phyloP scores from a whole-genome alignment of 2,888 invertebrate species.

The Epirrhoe tristata region DNA sequence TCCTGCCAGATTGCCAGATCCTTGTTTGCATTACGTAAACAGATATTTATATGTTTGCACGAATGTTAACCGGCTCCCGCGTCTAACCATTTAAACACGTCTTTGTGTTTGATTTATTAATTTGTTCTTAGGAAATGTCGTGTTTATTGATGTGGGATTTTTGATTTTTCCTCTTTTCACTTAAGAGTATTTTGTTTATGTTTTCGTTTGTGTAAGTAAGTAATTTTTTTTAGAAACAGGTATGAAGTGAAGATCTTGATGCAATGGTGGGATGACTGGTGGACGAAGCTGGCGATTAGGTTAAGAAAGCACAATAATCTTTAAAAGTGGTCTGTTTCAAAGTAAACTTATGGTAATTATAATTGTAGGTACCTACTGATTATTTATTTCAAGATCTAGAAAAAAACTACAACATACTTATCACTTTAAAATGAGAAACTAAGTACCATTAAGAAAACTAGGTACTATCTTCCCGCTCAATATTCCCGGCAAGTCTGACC shows the following conservation, averaged over 20 bases:
- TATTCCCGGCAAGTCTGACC: slow-evolving; percentile 33
- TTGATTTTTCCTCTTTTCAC: slow-evolving; percentile 4
- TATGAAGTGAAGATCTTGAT: no score
- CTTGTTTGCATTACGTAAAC: slow-evolving; percentile 37
- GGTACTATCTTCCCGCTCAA: slow-evolving; percentile 21
- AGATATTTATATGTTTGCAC: slow-evolving; percentile 42
- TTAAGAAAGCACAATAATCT: no score
- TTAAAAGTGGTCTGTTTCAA: no score
- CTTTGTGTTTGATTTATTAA: slow-evolving; percentile 44
- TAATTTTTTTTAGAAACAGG: no score
- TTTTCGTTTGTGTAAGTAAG: not conserved
- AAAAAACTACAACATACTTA: not conserved
- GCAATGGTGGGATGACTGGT: no score
- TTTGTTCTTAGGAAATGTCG: slow-evolving; percentile 42
- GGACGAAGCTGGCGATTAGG: no score
- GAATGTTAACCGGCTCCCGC: slow-evolving; percentile 39
- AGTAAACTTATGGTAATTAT: no score
- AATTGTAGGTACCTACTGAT: no score
- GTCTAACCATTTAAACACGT: slow-evolving; percentile 46
- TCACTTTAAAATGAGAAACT: not conserved
- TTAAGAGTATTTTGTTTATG: not conserved
- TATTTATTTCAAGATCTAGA: not conserved
- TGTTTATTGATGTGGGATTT: slow-evolving; percentile 31
- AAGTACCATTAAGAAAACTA: slow-evolving; percentile 1
- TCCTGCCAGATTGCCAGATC: slow-evolving; percentile 27